Evolutionary conservation across 2,888 invertebrate genomes (phyloP), one percentile per base, ranked within the genome.

Genomic region (Epicampocera succincta): DNA sequence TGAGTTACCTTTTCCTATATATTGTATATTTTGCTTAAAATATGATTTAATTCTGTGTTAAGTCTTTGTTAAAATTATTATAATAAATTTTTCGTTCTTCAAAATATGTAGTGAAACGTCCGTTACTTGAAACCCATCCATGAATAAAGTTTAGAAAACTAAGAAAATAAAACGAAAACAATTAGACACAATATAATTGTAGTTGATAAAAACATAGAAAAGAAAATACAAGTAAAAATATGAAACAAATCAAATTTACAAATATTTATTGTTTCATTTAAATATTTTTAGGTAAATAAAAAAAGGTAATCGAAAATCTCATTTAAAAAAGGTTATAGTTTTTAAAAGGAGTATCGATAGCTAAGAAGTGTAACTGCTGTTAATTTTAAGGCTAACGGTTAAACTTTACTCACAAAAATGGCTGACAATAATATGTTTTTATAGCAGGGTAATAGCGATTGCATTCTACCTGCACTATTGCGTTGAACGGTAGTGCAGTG

Each of bases 121-220:
- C 89, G 74, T 78, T 80, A 76, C 85, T 74, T 84, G 85, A 87
- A 87, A 79, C 89, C 88, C 88, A 85, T 88, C 86, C 86, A 88
- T 77, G 82, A 80, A 72, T 82, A 78, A 83, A 83, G 80, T 83
- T 74, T 82, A 82, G 82, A 71, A 74, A 69, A 74, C 63, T 40
- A 40, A 48, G 29, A 74, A 33, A 54, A n/a, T n/a, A 74, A 56
- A 25, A 60, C 9, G 46, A 54, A 69, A 66, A 44, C 17, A 74
- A 69, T 80, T 48, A 74, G 66, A 84, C 83, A 69, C 82, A 80
- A 83, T 84, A 75, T 60, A 85, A 84, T 84, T 82, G 82, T 77
- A 74, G 83, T 80, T 72, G 58, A 72, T 54, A 71, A 73, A 76
- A 21, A 69, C 17, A 46, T 66, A 8, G 8, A 52, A 71, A 65